Conservation (phyloP, 2,113 vertebrate genomes). For the Nerophis ophidion region DNA sequence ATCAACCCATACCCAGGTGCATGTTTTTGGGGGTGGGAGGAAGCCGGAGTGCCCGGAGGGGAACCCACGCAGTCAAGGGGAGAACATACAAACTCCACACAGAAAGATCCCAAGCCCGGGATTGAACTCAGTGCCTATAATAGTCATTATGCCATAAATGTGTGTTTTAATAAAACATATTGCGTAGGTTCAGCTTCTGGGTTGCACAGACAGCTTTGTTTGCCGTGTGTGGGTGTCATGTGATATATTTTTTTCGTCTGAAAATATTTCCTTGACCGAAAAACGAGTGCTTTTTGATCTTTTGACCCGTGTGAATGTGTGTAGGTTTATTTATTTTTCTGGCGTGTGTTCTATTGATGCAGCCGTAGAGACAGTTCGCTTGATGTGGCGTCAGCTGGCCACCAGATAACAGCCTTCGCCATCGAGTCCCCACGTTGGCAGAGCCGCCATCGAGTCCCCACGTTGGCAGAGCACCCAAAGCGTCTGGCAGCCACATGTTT, state of each 20-base stretch:
- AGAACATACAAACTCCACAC: no score
- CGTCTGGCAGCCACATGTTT: conserved; percentile 56
- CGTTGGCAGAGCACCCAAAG: conserved; percentile 48
- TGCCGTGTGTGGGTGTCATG: conserved; percentile 22
- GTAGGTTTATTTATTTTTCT: conserved; percentile 47
- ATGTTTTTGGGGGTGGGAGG: no score
- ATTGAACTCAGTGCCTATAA: neutral
- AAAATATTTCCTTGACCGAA: conserved; percentile 19
- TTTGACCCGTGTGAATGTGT: conserved; percentile 23
- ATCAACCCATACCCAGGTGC: no score
- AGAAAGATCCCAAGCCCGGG: no score
- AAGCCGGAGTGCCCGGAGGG: no score
- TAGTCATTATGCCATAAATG: neutral
- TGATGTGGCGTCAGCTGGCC: conserved; percentile 47
- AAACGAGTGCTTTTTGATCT: conserved; percentile 21
- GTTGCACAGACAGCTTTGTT: conserved; percentile 12
- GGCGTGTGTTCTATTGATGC: conserved; percentile 22
- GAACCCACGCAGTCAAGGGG: no score
- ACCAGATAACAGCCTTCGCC: conserved; percentile 21
- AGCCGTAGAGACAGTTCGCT: conserved; percentile 27
- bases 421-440: conserved; percentile 36
- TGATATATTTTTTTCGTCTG: conserved; percentile 21
- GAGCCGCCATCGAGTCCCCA: conserved; percentile 22
- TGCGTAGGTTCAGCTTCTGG: conserved; percentile 12
- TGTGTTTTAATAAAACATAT: conserved; percentile 6